Base-by-base conservation (phyloP, 2,888 invertebrate species). In the Sphaerophoria taeniata region DNA sequence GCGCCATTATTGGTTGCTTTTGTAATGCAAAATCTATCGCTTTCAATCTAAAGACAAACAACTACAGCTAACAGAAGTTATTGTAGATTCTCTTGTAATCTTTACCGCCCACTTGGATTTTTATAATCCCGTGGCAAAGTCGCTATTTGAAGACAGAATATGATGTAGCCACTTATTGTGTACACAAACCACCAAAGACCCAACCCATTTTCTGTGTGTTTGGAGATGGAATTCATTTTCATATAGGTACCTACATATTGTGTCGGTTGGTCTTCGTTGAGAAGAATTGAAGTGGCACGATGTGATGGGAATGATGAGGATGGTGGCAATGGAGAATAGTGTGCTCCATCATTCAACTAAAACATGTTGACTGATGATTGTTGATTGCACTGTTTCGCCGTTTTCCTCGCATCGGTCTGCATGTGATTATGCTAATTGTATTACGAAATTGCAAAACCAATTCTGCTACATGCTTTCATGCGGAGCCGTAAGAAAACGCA, bases 181-280 rank as follows among this genome's bases (percentile, higher is more conserved):
- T 85, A 65, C 85, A 85, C 76, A 85, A 85, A 85, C 85, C 85
- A 81, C 73, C 76, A 70, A 70, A 75, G 81, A 85, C 80, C 84
- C 71, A 84, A 80, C 84, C 84, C 84, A 75, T 53, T 70, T 78
- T 70, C 2, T 63, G 9, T 16, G 9, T 24, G 24, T n/a, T n/a
- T n/a, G 24, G 12, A 31, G 14, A 31, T 65, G 49, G 65, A 65
- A 65, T 65, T 65, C 34, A 3, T 43, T 16, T 16, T 1, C 12
- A n/a, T n/a, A n/a, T n/a, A n/a, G n/a, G 2, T 24, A 24, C 24
- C 24, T 24, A 2, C 24, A 24, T 24, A 2, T 24, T 24, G 24
- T 43, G 39, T 60, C 24, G 39, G 16, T 58, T 14, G 36, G 24
- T 43, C 6, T n/a, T 63, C 31, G 24, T 43, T 31, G 63, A 49